phyloP scores from a whole-genome alignment of 2,113 vertebrate species.

The Leptodactylus fuscus region DNA sequence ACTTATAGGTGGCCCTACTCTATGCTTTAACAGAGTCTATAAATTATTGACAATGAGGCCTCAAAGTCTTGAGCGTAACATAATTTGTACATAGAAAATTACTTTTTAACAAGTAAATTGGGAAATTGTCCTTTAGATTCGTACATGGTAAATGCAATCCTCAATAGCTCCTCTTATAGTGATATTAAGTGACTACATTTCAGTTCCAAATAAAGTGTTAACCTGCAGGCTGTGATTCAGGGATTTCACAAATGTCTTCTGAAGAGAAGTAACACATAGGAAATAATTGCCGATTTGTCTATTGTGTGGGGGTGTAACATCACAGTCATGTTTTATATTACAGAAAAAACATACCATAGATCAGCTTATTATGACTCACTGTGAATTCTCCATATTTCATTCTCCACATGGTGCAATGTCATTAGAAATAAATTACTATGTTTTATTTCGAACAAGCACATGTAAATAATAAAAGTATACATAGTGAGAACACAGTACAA shows the following conservation, averaged over 20 bases:
- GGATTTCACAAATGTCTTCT: neutral
- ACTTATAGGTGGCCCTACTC: no score
- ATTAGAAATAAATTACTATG: slow-evolving; percentile 51
- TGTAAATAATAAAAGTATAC: slow-evolving; percentile 32
- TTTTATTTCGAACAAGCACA: slow-evolving; percentile 32
- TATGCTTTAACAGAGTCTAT: neutral
- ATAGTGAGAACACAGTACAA: slow-evolving; percentile 14
- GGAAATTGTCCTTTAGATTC: neutral
- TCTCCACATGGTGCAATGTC: slow-evolving; percentile 25
- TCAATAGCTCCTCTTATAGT: neutral
- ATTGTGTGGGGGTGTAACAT: rapidly evolving
- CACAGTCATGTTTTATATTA: neutral
- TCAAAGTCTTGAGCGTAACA: neutral
- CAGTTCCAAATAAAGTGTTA: neutral
- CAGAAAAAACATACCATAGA: rapidly evolving
- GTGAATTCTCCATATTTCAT: neutral
- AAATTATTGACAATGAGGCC: no score
- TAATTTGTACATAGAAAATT: neutral
- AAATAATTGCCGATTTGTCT: slow-evolving; percentile 15
- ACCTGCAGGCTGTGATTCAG: neutral
- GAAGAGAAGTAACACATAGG: neutral
- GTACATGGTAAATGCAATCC: neutral
- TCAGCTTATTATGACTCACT: neutral
- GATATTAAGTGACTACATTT: neutral
- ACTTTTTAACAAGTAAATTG: neutral